Base-by-base conservation (phyloP, 2,797 vertebrate genomes). In the Peromyscus attwateri region DNA sequence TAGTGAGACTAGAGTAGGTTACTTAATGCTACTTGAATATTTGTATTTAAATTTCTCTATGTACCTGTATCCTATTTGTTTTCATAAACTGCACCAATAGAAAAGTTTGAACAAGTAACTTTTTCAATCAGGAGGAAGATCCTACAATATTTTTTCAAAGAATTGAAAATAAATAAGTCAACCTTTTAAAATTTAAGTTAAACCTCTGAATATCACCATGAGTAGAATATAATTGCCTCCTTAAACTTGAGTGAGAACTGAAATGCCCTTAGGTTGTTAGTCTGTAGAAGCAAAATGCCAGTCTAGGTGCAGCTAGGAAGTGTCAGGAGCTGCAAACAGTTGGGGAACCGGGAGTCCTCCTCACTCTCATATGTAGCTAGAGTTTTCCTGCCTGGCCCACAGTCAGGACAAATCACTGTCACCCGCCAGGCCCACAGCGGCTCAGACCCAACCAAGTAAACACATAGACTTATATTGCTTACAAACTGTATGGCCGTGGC, bases 31-130 rank as follows among this genome's bases (percentile, higher is more conserved):
- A 62, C 46, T 14, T 68, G 71, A 55, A 40, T 77, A 87, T 73
- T 94, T 89, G 12, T 80, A 49, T 89, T 96, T 94, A 68, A 73
- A 55, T 79, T 95, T 95, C 68, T 49, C 60, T 91, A 3, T 73
- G 16, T 0, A 12, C 76, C n/a, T 91, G 19, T 93, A 73, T 83
- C 5, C 27, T 79, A 27, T 82, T 66, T 62, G 6, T 91, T 94
- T 79, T 31, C 52, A 29, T 77, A 89, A 94, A 76, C 23, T 27
- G 52, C 19, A 92, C n/a, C 25, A 95, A 49, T 6, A 68, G 43
- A 82, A 60, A 17, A 8, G 1, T 60, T 1, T 93, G 43, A 31
- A 89, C 14, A 62, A 43, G 3, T 0, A 7, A 85, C 14, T 87
- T 62, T 27, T 4, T 82, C 76, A 80, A 21, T 57, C 31, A 90